Evolutionary conservation across 2,797 vertebrate genomes (phyloP).

Genomic region (Miichthys miiuy): DNA sequence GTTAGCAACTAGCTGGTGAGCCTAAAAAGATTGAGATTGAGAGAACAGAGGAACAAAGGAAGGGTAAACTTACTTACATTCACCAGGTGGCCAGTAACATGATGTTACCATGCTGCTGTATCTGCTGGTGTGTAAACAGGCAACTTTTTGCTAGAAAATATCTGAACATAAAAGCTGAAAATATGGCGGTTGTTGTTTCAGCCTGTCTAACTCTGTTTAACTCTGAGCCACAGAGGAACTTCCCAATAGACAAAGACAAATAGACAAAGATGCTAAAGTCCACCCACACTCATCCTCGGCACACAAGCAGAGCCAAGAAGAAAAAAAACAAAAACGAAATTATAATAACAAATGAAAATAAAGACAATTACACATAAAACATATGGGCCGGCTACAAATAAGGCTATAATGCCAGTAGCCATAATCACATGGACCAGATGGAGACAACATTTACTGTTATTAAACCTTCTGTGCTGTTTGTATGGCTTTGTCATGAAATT

Average conservation of each 20-base stretch:
- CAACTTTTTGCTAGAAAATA: too few relatives aligned
- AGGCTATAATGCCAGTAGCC: background rate
- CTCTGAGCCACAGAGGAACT: too few relatives aligned
- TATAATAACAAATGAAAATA: background rate
- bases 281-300: background rate
- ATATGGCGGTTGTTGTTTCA: too few relatives aligned
- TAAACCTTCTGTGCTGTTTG: conserved; percentile 15
- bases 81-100: too few relatives aligned
- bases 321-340: background rate
- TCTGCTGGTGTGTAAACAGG: too few relatives aligned
- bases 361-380: conserved; percentile 13
- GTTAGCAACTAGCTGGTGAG: too few relatives aligned
- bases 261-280: background rate
- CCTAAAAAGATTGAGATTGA: too few relatives aligned
- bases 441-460: conserved; percentile 6
- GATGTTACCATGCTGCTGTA: too few relatives aligned
- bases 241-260: background rate
- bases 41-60: too few relatives aligned
- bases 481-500: background rate
- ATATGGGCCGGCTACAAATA: conserved; percentile 6
- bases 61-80: too few relatives aligned
- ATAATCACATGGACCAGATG: conserved; percentile 31
- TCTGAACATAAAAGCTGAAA: too few relatives aligned
- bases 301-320: rapidly evolving
- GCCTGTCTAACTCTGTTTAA: too few relatives aligned